A percentile compares a stretch with the other conserved stretches of the same genome.
phyloP scores from a whole-genome alignment of 2,797 vertebrate species.

The Clarias pachynema region DNA sequence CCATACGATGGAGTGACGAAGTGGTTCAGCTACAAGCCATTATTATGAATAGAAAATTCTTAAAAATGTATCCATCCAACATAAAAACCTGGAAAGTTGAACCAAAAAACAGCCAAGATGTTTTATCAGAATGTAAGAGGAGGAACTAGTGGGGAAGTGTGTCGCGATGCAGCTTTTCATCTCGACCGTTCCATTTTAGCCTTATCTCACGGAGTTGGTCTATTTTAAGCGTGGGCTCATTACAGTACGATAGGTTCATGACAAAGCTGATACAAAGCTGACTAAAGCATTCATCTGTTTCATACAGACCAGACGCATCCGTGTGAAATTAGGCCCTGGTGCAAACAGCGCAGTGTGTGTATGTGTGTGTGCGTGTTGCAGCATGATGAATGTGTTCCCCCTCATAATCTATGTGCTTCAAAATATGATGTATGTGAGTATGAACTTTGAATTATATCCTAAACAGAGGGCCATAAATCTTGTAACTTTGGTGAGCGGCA shows the following conservation, averaged over 20 bases:
- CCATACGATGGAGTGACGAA: background rate
- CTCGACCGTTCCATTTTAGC: conserved; percentile 33
- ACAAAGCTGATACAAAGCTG: conserved; percentile 61
- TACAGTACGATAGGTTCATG: conserved; percentile 56
- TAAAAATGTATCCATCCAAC: conserved; percentile 24
- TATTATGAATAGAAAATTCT: conserved; percentile 15
- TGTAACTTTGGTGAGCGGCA: conserved; percentile 77
- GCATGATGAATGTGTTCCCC: conserved; percentile 85
- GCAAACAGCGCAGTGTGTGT: conserved; percentile 46
- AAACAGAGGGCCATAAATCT: conserved; percentile 86
- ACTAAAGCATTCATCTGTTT: conserved; percentile 57
- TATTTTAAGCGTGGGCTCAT: conserved; percentile 57
- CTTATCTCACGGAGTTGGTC: conserved; percentile 49
- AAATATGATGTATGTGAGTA: conserved; percentile 89
- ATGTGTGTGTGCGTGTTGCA: conserved; percentile 75
- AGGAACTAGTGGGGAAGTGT: background rate
- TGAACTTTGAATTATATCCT: conserved; percentile 89
- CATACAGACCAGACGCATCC: conserved; percentile 55
- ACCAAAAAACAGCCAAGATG: conserved; percentile 37
- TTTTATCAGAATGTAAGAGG: conserved; percentile 36
- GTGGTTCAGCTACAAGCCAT: background rate
- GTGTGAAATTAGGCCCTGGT: conserved; percentile 58
- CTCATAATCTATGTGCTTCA: conserved; percentile 88
- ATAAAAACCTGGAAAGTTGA: conserved; percentile 33
- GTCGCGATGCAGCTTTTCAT: conserved; percentile 23